Evolutionary conservation across 2,888 invertebrate genomes (phyloP).

Genomic region (Proisotoma minuta): DNA sequence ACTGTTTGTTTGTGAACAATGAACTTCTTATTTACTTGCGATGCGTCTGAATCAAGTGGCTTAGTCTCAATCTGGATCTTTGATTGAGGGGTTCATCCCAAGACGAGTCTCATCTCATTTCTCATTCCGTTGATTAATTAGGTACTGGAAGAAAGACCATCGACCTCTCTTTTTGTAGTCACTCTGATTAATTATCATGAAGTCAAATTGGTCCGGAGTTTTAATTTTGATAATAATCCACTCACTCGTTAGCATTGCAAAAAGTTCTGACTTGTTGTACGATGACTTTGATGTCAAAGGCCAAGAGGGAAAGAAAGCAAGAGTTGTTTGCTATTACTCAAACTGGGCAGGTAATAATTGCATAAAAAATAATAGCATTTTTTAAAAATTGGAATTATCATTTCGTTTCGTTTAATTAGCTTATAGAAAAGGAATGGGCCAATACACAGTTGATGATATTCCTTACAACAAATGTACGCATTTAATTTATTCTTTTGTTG

Average conservation of each 20-base stretch:
- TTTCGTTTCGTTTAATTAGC: constrained; percentile 49
- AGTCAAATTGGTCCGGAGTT: too few relatives aligned
- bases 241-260: constrained; percentile 5
- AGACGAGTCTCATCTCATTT: not conserved
- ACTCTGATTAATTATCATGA: too few relatives aligned
- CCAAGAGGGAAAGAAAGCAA: constrained; percentile 36
- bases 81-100: not conserved
- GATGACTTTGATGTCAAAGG: constrained; percentile 36
- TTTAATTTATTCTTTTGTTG: constrained; percentile 81
- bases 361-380: not conserved
- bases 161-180: not conserved
- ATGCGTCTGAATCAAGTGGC: constrained; percentile 7
- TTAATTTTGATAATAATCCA: too few relatives aligned
- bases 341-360: constrained; percentile 63
- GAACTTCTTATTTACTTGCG: constrained; percentile 4
- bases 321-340: constrained; percentile 60
- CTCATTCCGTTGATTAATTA: not conserved
- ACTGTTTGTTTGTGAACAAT: not conserved
- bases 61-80: constrained; percentile 3
- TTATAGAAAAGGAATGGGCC: constrained; percentile 74
- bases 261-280: too few relatives aligned
- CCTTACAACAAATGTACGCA: constrained; percentile 80
- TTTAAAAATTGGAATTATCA: not conserved
- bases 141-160: not conserved
- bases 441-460: constrained; percentile 77